Evolutionary conservation across 2,888 invertebrate genomes (phyloP).

Genomic region (Hypomecis punctinalis): DNA sequence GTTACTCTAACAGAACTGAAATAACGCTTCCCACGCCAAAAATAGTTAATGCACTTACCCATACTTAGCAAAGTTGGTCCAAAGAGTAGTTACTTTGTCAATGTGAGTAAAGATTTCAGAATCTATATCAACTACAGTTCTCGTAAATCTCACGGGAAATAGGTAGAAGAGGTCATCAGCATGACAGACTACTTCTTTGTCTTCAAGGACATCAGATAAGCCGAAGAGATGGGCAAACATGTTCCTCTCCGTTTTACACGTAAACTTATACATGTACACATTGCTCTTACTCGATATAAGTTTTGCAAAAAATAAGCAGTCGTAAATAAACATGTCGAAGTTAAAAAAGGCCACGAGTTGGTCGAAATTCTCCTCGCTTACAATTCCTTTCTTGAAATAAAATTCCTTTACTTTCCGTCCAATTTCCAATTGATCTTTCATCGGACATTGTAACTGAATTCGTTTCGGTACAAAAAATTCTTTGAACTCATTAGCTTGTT

Average conservation of each 20-base stretch:
- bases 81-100: slow-evolving; percentile 59
- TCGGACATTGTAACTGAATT: slow-evolving; percentile 49
- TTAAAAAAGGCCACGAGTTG: slow-evolving; percentile 47
- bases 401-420: slow-evolving; percentile 56
- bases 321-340: slow-evolving; percentile 53
- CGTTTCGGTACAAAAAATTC: slow-evolving; percentile 60
- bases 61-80: slow-evolving; percentile 72
- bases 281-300: slow-evolving; percentile 50
- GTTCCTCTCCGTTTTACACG: slow-evolving; percentile 62
- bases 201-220: slow-evolving; percentile 36
- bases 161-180: slow-evolving; percentile 62
- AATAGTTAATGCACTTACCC: slow-evolving; percentile 55
- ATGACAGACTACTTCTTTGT: slow-evolving; percentile 49
- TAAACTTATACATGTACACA: slow-evolving; percentile 63
- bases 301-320: slow-evolving; percentile 51
- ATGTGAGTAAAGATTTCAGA: slow-evolving; percentile 57
- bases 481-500: slow-evolving; percentile 51
- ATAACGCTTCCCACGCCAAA: too few relatives aligned
- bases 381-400: slow-evolving; percentile 53
- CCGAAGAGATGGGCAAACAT: slow-evolving; percentile 47
- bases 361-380: slow-evolving; percentile 49
- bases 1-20: too few relatives aligned
- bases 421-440: slow-evolving; percentile 55
- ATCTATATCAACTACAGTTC: slow-evolving; percentile 46
- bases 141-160: slow-evolving; percentile 49